phyloP scores from a whole-genome alignment of 2,113 vertebrate genomes.

The Ptyas mucosa region DNA sequence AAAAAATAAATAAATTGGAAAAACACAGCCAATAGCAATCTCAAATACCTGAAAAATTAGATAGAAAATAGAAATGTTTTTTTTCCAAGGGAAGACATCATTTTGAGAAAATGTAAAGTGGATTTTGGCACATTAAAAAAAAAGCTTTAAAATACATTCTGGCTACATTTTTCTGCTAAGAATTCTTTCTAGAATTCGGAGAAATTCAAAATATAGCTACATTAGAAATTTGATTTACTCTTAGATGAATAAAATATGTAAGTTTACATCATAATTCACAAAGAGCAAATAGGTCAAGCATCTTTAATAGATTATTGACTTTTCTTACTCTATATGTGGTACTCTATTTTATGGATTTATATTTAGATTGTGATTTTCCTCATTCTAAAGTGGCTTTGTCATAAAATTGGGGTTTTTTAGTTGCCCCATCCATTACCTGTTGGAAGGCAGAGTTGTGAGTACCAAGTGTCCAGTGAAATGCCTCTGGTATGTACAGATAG shows the following conservation, averaged over 20 bases:
- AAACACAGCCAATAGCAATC: neutral
- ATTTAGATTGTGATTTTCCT: neutral
- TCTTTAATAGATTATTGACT: conserved; percentile 23
- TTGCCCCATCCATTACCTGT: neutral
- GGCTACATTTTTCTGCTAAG: neutral
- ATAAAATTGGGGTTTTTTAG: neutral
- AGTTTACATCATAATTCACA: neutral
- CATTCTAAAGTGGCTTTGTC: neutral
- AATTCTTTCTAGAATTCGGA: neutral
- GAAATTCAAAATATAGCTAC: neutral
- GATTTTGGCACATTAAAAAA: neutral
- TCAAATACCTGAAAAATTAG: neutral
- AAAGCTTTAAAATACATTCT: neutral
- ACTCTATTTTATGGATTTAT: neutral
- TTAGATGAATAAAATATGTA: neutral
- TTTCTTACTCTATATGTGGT: conserved; percentile 44
- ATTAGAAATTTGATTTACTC: neutral
- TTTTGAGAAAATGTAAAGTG: neutral
- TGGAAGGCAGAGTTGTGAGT: neutral
- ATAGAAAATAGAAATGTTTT: neutral
- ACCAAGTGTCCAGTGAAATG: neutral
- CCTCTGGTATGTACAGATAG: neutral
- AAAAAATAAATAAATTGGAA: neutral
- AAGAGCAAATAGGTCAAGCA: neutral
- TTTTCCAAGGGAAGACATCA: neutral